These are phyloP conservation scores for Coluber constrictor DNA, from an alignment of 2,797 vertebrate species.

Conservation along the genomic window DNA sequence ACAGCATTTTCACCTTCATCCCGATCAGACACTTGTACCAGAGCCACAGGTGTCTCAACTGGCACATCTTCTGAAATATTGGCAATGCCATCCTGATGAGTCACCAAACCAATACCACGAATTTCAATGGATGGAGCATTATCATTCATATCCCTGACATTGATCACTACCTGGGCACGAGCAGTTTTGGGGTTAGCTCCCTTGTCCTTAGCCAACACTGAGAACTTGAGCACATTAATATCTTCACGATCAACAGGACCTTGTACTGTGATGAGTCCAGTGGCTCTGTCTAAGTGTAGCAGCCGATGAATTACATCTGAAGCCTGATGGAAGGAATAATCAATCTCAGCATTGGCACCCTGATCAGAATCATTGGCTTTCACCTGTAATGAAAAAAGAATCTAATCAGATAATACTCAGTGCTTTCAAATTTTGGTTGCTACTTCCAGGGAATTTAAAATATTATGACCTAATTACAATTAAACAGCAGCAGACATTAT, in stretches of 20 bases:
- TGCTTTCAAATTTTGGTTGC: background rate
- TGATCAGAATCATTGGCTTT: slow-evolving; percentile 92
- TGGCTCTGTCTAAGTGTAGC: slow-evolving; percentile 86
- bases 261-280: slow-evolving; percentile 90
- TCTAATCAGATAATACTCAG: background rate
- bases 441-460: background rate
- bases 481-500: background rate
- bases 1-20: slow-evolving; percentile 95
- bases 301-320: slow-evolving; percentile 84
- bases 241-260: slow-evolving; percentile 91
- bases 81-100: slow-evolving; percentile 89
- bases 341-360: slow-evolving; percentile 87
- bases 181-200: slow-evolving; percentile 88
- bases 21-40: slow-evolving; percentile 93
- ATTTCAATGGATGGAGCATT: slow-evolving; percentile 93
- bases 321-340: slow-evolving; percentile 90
- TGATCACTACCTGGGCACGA: slow-evolving; percentile 85
- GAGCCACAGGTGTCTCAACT: slow-evolving; percentile 87
- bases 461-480: background rate
- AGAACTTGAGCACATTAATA: slow-evolving; percentile 86
- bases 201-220: slow-evolving; percentile 88
- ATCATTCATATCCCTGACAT: slow-evolving; percentile 90
- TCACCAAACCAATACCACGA: slow-evolving; percentile 91
- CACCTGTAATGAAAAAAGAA: slow-evolving; percentile 71
- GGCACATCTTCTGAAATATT: slow-evolving; percentile 97